These are phyloP conservation scores for Neosalanx taihuensis DNA, from an alignment of 2,797 vertebrate species.

Conservation along the genomic window DNA sequence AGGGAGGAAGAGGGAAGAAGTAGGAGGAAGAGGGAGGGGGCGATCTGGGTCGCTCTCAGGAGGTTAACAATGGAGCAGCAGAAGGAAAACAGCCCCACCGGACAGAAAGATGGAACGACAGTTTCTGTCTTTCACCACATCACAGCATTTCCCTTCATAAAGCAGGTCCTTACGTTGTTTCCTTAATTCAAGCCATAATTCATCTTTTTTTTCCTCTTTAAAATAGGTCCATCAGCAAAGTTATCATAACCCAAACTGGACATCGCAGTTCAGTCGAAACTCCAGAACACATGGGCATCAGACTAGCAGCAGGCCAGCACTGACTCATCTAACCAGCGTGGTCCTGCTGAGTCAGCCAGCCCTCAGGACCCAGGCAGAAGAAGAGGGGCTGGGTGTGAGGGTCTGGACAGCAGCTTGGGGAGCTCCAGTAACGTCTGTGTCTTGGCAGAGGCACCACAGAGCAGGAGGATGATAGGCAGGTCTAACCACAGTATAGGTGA, in stretches of 20 bases:
- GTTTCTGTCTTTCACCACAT: slow-evolving; percentile 7
- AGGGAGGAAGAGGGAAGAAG: too few species aligned
- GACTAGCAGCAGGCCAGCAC: slow-evolving; percentile 37
- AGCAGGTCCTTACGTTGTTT: background rate
- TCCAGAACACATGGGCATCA: slow-evolving; percentile 25
- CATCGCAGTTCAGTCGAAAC: background rate
- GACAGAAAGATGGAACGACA: slow-evolving; percentile 29
- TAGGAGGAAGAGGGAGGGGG: slow-evolving; percentile 45
- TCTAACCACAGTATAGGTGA: slow-evolving; percentile 16
- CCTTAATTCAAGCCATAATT: background rate
- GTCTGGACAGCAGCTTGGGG: slow-evolving; percentile 26
- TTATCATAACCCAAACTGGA: background rate
- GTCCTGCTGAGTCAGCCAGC: slow-evolving; percentile 21
- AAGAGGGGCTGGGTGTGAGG: slow-evolving; percentile 14
- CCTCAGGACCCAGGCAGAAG: slow-evolving; percentile 20
- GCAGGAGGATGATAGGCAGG: slow-evolving; percentile 31
- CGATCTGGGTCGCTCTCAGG: slow-evolving; percentile 47
- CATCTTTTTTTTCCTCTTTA: slow-evolving; percentile 6
- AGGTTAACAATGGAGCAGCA: slow-evolving; percentile 66
- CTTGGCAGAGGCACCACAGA: slow-evolving; percentile 17
- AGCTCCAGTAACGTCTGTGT: slow-evolving; percentile 26
- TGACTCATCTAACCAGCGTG: slow-evolving; percentile 32
- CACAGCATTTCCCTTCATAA: background rate
- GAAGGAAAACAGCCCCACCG: slow-evolving; percentile 63
- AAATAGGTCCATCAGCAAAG: background rate